Evolutionary conservation across 2,888 invertebrate species (phyloP).

Genomic region (Metalampra italica): DNA sequence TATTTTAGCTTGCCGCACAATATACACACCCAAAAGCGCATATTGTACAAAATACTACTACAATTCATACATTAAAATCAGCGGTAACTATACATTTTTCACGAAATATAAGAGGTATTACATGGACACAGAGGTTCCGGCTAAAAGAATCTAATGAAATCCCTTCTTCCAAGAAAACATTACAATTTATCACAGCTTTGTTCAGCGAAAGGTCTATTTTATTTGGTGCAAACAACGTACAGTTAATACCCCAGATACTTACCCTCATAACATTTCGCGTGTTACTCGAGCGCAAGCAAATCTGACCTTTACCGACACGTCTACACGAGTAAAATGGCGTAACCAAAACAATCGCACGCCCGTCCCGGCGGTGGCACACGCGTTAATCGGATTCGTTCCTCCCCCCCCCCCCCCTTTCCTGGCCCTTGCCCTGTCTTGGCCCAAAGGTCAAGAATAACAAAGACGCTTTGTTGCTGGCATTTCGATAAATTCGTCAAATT

Average conservation of each 20-base stretch:
- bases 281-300: not conserved
- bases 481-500: constrained; percentile 15
- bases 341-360: constrained; percentile 6
- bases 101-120: too few relatives aligned
- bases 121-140: too few relatives aligned
- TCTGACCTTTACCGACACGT: not conserved
- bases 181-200: not conserved
- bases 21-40: too few relatives aligned
- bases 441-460: constrained; percentile 26
- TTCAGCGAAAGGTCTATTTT: not conserved
- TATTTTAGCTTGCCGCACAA: too few relatives aligned
- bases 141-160: too few relatives aligned
- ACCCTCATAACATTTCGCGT: not conserved
- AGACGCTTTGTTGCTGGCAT: constrained; percentile 24
- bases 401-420: constrained; percentile 10
- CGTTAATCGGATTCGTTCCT: constrained; percentile 24
- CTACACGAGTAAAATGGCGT: constrained; percentile 3
- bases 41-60: too few relatives aligned
- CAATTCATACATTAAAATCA: too few relatives aligned
- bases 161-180: too few relatives aligned
- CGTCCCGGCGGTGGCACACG: constrained; percentile 14
- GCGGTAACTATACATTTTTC: too few relatives aligned
- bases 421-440: constrained; percentile 8
- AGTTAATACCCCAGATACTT: not conserved
- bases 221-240: not conserved